Base-by-base conservation (phyloP, 1,140 invertebrate species). In the Drosophila punjabiensis region DNA sequence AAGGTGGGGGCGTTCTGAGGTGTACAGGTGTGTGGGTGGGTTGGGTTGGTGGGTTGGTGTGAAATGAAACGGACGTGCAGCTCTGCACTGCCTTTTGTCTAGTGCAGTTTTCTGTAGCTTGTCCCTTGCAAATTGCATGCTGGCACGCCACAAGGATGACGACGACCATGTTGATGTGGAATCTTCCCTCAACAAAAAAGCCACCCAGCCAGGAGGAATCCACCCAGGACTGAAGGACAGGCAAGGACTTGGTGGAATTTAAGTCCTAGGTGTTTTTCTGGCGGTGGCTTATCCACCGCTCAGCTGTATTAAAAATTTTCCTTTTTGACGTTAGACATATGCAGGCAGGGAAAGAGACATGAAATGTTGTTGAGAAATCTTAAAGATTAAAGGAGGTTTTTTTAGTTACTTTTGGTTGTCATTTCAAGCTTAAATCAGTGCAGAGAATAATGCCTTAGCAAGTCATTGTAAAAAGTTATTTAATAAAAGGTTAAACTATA, bases 101-200 rank as follows among this genome's bases (percentile, higher is more conserved):
- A 75, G 55, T 74, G 71, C 71, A 75, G 59, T 74, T 75, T 39
- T 75, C 71, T 62, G 71, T 45, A 35, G 50, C 70, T 65, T 47
- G 41, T 59, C 59, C 60, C 56, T 80, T 80, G 62, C 68, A 80
- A 80, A 80, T 80, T 80, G 78, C 78, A 80, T 80, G 69, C 78
- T 58, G 52, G 77, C 78, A 80, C 78, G 78, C 78, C 77, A 80
- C 53, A 24, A 66, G 56, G 56, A 79, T 73, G 76, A 71, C 76
- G 66, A 70, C 76, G 43, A 79, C 56, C 56, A 77, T 58, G 33
- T 59, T 78, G 76, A 78, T 59, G 75, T 30, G 70, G 65, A 71
- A 71, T 69, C 68, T 58, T 69, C n/a, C n/a, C 39, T 43, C 30
- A 30, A 16, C 37, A 47, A 32, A 68, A 32, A 68, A 16, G 45